These are phyloP conservation scores for Helicoverpa armigera DNA, from an alignment of 1,140 invertebrate species.

Conservation along the genomic window DNA sequence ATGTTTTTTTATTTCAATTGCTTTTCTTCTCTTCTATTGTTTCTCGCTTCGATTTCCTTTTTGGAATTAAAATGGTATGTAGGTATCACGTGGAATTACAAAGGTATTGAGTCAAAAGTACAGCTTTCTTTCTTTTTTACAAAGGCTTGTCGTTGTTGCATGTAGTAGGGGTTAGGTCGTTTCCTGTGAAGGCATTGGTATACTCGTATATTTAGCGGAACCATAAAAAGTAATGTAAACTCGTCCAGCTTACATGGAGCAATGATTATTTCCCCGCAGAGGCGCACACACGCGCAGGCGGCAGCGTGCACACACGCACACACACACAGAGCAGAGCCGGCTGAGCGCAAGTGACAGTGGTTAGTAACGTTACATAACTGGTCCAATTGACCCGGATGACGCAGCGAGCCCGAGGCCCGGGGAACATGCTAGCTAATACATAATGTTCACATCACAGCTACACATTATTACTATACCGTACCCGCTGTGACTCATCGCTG, in stretches of 20 bases:
- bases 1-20: too few species aligned
- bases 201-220: background rate
- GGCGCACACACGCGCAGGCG: background rate
- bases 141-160: too few species aligned
- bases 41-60: too few species aligned
- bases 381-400: constrained; percentile 36
- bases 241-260: background rate
- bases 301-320: background rate
- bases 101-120: too few species aligned
- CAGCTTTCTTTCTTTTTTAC: too few species aligned
- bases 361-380: constrained; percentile 24
- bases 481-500: background rate
- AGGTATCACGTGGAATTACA: too few species aligned
- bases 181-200: background rate
- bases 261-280: background rate
- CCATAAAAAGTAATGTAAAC: background rate
- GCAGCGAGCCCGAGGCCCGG: background rate
- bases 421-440: background rate
- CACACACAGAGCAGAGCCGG: background rate
- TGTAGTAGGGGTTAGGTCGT: background rate
- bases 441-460: constrained; percentile 1
- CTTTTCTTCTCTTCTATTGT: too few species aligned
- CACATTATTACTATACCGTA: background rate
- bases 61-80: too few species aligned
- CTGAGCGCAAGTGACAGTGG: constrained; percentile 17